A percentile compares a stretch with the other conserved stretches of the same genome.
Conservation (phyloP, 2,888 invertebrate genomes). For the Brassicogethes aeneus region DNA sequence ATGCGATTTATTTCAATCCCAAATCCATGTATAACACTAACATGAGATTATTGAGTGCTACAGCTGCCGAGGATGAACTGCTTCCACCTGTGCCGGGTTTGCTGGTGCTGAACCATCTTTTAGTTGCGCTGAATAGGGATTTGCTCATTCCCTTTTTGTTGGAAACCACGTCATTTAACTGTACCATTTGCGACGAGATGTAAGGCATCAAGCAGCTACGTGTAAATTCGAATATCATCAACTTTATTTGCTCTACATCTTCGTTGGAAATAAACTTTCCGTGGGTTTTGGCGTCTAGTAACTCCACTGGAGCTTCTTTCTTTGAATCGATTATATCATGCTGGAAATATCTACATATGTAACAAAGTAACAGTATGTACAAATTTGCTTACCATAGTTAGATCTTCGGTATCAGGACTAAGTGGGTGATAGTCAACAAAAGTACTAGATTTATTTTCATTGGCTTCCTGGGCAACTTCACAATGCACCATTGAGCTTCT, state of each 20-base stretch:
- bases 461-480: conserved; percentile 47
- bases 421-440: conserved; percentile 61
- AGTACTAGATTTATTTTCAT: conserved; percentile 29
- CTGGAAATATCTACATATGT: conserved; percentile 23
- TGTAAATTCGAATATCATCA: conserved; percentile 81
- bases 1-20: too few relatives aligned
- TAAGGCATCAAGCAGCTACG: conserved; percentile 81
- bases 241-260: conserved; percentile 78
- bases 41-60: conserved; percentile 74
- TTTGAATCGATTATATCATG: conserved; percentile 20
- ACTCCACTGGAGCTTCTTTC: conserved; percentile 12
- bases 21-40: too few relatives aligned
- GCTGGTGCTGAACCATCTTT: conserved; percentile 89
- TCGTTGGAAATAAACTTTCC: conserved; percentile 68
- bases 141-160: conserved; percentile 89
- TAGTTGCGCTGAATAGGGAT: conserved; percentile 88
- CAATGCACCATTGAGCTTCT: conserved; percentile 32
- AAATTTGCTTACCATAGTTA: conserved; percentile 23
- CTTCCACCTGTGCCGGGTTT: conserved; percentile 70
- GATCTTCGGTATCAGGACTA: conserved; percentile 56
- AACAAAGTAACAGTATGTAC: too few relatives aligned
- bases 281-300: conserved; percentile 35
- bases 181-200: conserved; percentile 79
- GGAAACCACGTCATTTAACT: conserved; percentile 68
- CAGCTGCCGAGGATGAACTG: too few relatives aligned